Evolutionary conservation across 1,140 invertebrate genomes (phyloP).

Genomic region (Steinernema feltiae): DNA sequence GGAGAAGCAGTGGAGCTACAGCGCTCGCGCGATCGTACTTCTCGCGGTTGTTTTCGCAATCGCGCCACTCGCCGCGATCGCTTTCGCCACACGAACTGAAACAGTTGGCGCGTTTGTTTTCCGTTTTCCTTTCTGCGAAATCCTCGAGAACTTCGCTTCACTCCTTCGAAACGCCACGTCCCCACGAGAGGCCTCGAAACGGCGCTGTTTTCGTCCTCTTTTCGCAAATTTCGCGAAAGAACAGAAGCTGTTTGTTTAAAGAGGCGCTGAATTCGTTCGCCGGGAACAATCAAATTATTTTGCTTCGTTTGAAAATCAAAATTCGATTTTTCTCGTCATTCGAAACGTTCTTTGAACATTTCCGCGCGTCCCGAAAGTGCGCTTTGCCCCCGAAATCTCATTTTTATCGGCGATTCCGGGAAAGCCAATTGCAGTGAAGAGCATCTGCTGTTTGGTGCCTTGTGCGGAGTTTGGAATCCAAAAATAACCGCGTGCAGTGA

Average conservation of each 20-base stretch:
- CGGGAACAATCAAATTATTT: no score
- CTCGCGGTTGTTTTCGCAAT: not conserved
- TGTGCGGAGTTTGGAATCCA: no score
- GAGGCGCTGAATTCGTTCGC: no score
- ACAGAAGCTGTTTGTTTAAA: not conserved
- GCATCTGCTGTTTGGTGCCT: no score
- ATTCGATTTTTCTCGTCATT: not conserved
- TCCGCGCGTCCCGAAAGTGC: not conserved
- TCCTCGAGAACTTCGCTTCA: not conserved
- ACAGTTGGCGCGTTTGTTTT: not conserved
- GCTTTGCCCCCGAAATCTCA: not conserved
- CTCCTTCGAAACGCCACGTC: not conserved
- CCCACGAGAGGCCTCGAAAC: not conserved
- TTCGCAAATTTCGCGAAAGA: no score
- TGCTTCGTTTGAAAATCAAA: no score
- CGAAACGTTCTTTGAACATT: not conserved
- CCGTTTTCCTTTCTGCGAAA: not conserved
- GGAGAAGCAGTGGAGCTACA: no score
- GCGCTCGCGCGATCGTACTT: not conserved
- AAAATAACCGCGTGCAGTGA: no score
- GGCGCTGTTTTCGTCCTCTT: not conserved
- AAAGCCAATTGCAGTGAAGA: not conserved
- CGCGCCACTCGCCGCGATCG: not conserved
- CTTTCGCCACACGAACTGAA: not conserved
- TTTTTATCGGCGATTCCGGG: not conserved